These are phyloP conservation scores for Formica selysi DNA, from an alignment of 1,140 invertebrate species.

Conservation along the genomic window DNA sequence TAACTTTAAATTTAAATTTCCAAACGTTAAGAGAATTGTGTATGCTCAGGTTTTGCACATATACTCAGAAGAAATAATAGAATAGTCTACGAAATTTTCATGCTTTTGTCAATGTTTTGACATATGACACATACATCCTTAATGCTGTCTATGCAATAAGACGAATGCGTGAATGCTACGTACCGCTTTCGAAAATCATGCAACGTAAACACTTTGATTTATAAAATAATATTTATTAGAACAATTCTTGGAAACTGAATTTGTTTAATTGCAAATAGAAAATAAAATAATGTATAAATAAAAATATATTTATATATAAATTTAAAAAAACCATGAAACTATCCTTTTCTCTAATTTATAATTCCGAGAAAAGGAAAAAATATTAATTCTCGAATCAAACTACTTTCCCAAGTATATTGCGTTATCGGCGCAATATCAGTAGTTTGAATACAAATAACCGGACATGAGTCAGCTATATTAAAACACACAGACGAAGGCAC, in stretches of 20 bases:
- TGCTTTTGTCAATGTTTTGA: too few relatives aligned
- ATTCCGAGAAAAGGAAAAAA: background rate
- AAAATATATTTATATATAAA: too few relatives aligned
- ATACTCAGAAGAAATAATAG: too few relatives aligned
- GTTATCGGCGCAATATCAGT: slow-evolving; percentile 16
- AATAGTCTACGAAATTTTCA: too few relatives aligned
- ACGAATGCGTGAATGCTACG: background rate
- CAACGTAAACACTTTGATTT: background rate
- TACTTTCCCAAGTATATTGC: slow-evolving; percentile 28
- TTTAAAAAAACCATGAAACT: background rate
- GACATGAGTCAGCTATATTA: slow-evolving; percentile 54
- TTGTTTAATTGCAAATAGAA: too few relatives aligned
- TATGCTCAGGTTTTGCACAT: too few relatives aligned
- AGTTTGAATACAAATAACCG: slow-evolving; percentile 30
- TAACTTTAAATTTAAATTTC: too few relatives aligned
- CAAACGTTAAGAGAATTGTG: too few relatives aligned
- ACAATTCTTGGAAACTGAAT: background rate
- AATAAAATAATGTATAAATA: too few relatives aligned
- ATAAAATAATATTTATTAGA: background rate
- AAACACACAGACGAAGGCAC: slow-evolving; percentile 37
- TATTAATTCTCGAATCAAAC: background rate
- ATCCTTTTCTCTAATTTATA: background rate
- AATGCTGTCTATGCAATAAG: background rate
- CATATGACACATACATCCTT: background rate
- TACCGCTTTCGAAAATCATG: background rate